Base-by-base conservation (phyloP, 2,888 invertebrate genomes). In the Drosophila anomelani region DNA sequence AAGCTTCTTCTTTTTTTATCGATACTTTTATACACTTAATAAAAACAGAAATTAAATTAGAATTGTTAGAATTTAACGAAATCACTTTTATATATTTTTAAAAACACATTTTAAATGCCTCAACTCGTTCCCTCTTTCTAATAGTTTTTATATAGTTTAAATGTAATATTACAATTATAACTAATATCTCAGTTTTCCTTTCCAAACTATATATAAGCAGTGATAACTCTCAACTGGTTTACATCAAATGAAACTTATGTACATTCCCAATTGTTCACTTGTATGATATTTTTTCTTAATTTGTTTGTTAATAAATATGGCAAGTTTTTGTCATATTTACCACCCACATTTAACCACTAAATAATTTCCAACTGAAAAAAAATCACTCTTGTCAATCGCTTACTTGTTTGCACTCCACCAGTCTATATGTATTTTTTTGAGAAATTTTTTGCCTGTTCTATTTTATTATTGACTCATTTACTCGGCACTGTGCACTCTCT, bases 381-480 rank as follows among this genome's bases (percentile, higher is more conserved):
- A 36, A 15, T 29, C 9, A 41, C 32, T 56, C n/a, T 20, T 32
- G 51, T 32, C 59, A 60, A 32, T 55, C 39, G 56, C 13, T 56
- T 23, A 43, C 60, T 60, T 57, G 61, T 61, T 60, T 57, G 41
- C 60, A 61, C 57, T 26, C 15, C 43, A 36, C 17, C 43, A 36
- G 43, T 57, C 57, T 57, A 23, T 43, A 23, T 43, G 41, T 13
- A 17, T 57, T 57, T 46, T 46, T 46, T 60, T 34, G 41, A 10
- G 15, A 29, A 8, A 20, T 13, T 61, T 64, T 64, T 64, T 41
- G 39, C 47, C 32, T 1, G n/a, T 47, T 41, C 46, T 49, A 51
- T 49, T 43, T 57, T 39, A 43, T 46, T 57, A 29, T 43, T 72
- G 32, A 67, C 62, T 64, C 55, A 69, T 44, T 59, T 60, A 36